Evolutionary conservation across 2,113 vertebrate species (phyloP).

Genomic region (Alces alces): DNA sequence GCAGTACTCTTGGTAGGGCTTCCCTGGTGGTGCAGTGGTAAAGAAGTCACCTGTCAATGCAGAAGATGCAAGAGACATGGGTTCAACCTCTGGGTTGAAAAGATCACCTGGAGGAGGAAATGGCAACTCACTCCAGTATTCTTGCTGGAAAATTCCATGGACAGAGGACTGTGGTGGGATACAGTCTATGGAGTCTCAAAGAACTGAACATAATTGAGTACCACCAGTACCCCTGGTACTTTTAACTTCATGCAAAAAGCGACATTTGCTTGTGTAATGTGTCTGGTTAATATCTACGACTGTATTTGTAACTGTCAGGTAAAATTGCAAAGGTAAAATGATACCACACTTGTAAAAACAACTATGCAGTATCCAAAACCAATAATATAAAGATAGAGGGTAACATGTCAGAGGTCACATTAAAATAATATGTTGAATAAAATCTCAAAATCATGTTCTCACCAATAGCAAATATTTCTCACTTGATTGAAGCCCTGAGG

Average conservation of each 20-base stretch:
- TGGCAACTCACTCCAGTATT: not conserved
- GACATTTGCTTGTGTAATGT: not conserved
- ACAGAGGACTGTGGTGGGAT: accelerated
- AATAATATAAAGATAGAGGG: not conserved
- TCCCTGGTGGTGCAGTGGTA: not conserved
- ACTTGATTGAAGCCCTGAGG: not conserved
- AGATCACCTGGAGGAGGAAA: not conserved
- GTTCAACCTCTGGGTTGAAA: not conserved
- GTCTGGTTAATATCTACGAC: not conserved
- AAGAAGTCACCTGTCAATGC: not conserved
- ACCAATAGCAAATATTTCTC: not conserved
- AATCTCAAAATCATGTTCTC: not conserved
- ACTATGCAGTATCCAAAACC: not conserved
- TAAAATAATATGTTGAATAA: not conserved
- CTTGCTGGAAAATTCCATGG: not conserved
- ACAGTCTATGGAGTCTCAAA: not conserved
- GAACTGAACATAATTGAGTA: not conserved
- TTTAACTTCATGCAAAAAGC: not conserved
- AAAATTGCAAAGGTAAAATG: not conserved
- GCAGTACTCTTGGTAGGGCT: not conserved
- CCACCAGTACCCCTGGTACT: not conserved
- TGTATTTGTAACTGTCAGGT: not conserved
- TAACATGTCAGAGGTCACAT: not conserved
- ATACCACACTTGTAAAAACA: not conserved
- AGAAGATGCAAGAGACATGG: not conserved